A percentile compares a stretch with the other conserved stretches of the same genome.
Conservation (phyloP, 2,113 vertebrate genomes). For the Apeltes quadracus region DNA sequence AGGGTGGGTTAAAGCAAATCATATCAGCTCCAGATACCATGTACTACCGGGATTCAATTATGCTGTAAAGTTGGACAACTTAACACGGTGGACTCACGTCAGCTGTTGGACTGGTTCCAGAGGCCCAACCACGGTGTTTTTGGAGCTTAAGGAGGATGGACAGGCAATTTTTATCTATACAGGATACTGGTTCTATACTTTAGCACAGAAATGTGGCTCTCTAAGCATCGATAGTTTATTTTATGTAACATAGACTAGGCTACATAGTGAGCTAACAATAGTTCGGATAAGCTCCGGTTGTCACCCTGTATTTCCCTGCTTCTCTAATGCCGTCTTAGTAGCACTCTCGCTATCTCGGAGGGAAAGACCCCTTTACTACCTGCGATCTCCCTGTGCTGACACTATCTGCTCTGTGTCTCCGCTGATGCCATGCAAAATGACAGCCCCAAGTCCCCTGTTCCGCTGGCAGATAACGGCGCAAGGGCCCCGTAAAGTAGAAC, state of each 20-base stretch:
- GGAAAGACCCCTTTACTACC: slow-evolving; percentile 63
- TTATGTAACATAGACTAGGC: slow-evolving; percentile 23
- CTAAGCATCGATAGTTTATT: slow-evolving; percentile 28
- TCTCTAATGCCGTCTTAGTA: slow-evolving; percentile 67
- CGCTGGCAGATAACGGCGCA: slow-evolving; percentile 55
- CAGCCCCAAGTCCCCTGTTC: slow-evolving; percentile 67
- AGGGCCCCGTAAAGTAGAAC: slow-evolving; percentile 59
- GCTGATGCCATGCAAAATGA: slow-evolving; percentile 73
- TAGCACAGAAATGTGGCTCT: slow-evolving; percentile 25
- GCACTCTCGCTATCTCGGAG: slow-evolving; percentile 46
- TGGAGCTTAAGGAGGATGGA: neutral
- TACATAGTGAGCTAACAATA: slow-evolving; percentile 40
- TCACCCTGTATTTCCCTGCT: slow-evolving; percentile 41
- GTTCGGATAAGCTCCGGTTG: slow-evolving; percentile 46
- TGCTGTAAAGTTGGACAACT: neutral
- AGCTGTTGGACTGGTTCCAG: neutral
- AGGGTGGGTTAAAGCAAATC: too few species aligned
- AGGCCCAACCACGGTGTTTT: neutral
- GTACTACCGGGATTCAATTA: neutral
- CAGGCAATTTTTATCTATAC: neutral
- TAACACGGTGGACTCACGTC: neutral
- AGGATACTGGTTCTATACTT: neutral
- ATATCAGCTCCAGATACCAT: neutral
- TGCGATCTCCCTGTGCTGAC: slow-evolving; percentile 70
- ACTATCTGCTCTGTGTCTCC: slow-evolving; percentile 64